Base-by-base conservation (phyloP, 2,797 vertebrate genomes). In the Pogonophryne albipinna region DNA sequence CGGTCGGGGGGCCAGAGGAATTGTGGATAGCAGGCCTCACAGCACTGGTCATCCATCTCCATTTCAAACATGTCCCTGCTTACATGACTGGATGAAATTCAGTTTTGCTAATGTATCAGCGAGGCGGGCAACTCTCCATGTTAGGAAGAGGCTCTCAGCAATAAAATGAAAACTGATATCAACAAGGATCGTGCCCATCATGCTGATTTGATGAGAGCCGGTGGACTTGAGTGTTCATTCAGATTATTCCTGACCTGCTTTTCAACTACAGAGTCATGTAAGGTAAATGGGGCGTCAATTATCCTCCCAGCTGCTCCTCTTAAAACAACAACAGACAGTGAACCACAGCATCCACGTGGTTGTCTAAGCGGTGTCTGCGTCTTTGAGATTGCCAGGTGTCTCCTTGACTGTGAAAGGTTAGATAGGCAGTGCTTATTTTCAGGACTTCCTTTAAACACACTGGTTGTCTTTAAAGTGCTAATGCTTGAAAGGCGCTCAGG, bases 1-100 rank as follows among this genome's bases (percentile, higher is more conserved):
- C 71, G 72, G 76, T 65, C 38, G 64, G 74, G 66, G 74, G 79
- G 87, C 79, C 82, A 64, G 90, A 84, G 87, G 85, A 84, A 85
- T 85, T 89, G 88, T 89, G 91, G 88, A 88, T 91, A 90, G 91
- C 74, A 82, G 90, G 82, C 82, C 76, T 76, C 87, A 85, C 73
- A 83, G 85, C 78, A 74, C 68, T 60, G 80, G 74, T 85, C 91
- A 92, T 91, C 77, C 91, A 92, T 93, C 83, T 91, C 82, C 86
- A 91, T 92, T 91, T 85, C 66, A 85, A 87, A 82, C 84, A 78
- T 81, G 79, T 82, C 74, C 73, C 58, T 17, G 17, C 71, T 77
- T 86, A 71, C 85, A 66, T 57, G 71, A 75, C 47, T 66, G 50
- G 76, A 70, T 83, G 73, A 66, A 74, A 44, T 75, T 79, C 69